Base-by-base conservation (phyloP, 1,140 invertebrate genomes). In the Leguminivora glycinivorella region DNA sequence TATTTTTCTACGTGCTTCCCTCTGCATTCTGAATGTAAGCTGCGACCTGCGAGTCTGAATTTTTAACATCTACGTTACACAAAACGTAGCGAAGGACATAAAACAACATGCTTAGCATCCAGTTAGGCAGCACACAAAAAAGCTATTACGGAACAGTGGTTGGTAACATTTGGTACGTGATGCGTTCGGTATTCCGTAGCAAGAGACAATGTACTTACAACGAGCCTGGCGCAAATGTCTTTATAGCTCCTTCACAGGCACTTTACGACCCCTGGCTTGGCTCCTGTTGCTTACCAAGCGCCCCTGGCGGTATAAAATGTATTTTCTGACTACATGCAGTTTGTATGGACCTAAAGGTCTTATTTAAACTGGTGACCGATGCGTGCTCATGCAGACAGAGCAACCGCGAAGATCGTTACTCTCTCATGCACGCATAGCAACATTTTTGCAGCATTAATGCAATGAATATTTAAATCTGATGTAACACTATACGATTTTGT, bases 391-490 rank as follows among this genome's bases (percentile, higher is more conserved):
- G n/a, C n/a, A 43, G 14, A 34, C 31, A 34, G 12, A 34, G 34
- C 0, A 1, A 10, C n/a, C 1, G 2, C 17, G 40, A 43, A 43
- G 5, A 43, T n/a, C 40, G n/a, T 43, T 43, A 43, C 25, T 29
- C 56, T 24, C 10, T 60, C 56, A 60, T 60, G 56, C 56, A 25
- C 56, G 12, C 14, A 60, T 26, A 12, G 12, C 19, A 60, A 26
- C 56, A 60, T 60, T 60, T 58, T 60, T 60, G 56, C 56, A 3
- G n/a, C 22, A 29, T 60, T 60, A 60, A 60, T 60, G 56, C 22
- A 24, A 26, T 60, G 56, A 60, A 60, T 60, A 60, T 26, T 75
- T 17, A 26, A 72, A 60, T 73, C 71, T 71, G 69, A 76, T 69
- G 71, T 74, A 52, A 68, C 52, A 73, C 56, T 75, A 66, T 26